phyloP scores from a whole-genome alignment of 2,888 invertebrate species.

The Myopa testacea region DNA sequence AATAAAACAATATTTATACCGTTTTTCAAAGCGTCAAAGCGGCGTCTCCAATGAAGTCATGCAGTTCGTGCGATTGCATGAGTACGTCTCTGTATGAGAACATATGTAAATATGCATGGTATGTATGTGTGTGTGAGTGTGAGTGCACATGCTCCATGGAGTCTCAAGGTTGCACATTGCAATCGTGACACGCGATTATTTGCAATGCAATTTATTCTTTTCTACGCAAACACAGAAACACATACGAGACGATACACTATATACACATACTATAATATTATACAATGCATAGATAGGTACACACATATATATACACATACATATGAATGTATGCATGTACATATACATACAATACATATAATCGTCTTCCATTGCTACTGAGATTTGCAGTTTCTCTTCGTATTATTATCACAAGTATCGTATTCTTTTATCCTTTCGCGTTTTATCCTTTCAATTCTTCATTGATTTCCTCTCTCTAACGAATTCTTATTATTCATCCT shows the following conservation, averaged over 20 bases:
- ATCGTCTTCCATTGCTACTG: background rate
- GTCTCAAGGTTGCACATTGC: background rate
- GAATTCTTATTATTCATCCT: background rate
- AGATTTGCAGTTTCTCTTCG: background rate
- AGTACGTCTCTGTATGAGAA: no score
- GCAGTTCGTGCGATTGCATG: no score
- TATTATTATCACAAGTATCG: background rate
- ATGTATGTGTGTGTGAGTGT: background rate
- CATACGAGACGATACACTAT: no score
- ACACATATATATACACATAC: no score
- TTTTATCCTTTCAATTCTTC: background rate
- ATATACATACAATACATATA: background rate
- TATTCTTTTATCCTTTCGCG: background rate
- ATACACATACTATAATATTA: no score
- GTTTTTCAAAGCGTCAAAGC: background rate
- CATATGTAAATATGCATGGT: background rate
- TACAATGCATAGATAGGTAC: no score
- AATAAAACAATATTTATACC: no score
- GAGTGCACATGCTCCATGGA: background rate
- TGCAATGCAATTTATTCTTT: background rate
- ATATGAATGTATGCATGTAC: background rate
- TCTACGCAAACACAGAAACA: background rate
- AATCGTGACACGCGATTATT: slow-evolving; percentile 4
- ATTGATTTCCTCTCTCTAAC: background rate
- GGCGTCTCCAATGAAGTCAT: background rate